A percentile compares a stretch with the other conserved stretches of the same genome.
phyloP scores from a whole-genome alignment of 2,113 vertebrate species.

The Heterocephalus glaber region DNA sequence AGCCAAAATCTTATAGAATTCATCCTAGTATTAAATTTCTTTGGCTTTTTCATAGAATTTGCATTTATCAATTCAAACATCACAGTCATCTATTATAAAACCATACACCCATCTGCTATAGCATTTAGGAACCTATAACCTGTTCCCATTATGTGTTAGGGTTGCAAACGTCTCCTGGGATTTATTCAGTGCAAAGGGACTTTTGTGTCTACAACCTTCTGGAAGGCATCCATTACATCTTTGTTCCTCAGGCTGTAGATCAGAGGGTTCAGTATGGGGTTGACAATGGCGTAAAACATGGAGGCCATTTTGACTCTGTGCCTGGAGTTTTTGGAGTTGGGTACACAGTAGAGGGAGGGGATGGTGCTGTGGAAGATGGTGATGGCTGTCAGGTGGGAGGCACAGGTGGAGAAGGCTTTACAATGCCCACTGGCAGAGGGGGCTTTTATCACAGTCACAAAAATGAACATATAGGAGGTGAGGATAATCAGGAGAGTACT shows the following conservation, averaged over 20 bases:
- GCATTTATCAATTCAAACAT: neutral
- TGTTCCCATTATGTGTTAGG: neutral
- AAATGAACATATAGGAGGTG: slow-evolving; percentile 75
- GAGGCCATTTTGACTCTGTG: slow-evolving; percentile 69
- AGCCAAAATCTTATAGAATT: neutral
- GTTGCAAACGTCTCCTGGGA: neutral
- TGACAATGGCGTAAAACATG: slow-evolving; percentile 77
- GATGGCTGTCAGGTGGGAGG: slow-evolving; percentile 71
- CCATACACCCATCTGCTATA: neutral
- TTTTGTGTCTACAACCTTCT: slow-evolving; percentile 11
- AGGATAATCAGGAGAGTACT: slow-evolving; percentile 69
- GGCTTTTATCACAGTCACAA: slow-evolving; percentile 67
- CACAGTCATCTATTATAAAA: neutral
- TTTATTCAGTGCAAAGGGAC: neutral
- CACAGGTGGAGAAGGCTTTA: slow-evolving; percentile 74
- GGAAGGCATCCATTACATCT: slow-evolving; percentile 71
- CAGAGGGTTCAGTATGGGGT: slow-evolving; percentile 78
- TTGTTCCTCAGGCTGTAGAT: slow-evolving; percentile 79
- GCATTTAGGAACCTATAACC: neutral
- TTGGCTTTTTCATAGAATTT: neutral
- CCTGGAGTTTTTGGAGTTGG: slow-evolving; percentile 68
- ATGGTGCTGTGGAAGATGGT: slow-evolving; percentile 73
- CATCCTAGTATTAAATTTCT: neutral
- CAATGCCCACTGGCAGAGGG: neutral
- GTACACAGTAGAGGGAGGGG: slow-evolving; percentile 76